phyloP scores from a whole-genome alignment of 2,888 invertebrate genomes.

The Hirtodrosophila histrioides region DNA sequence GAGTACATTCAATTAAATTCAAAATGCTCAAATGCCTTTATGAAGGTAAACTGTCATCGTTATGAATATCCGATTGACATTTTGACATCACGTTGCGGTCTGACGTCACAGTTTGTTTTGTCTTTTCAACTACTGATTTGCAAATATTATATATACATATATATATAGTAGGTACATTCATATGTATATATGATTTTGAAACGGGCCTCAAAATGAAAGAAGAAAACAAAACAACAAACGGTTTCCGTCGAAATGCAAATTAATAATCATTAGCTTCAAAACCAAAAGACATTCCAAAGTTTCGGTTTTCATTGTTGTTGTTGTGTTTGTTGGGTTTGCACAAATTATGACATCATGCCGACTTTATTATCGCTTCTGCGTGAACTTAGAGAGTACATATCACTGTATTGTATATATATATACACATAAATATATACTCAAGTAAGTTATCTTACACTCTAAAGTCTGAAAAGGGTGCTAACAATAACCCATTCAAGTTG shows the following conservation, averaged over 20 bases:
- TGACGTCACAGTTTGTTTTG: conserved; percentile 22
- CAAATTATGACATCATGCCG: conserved; percentile 68
- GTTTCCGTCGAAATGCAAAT: conserved; percentile 59
- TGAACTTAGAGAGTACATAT: conserved; percentile 57
- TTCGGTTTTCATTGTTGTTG: conserved; percentile 30
- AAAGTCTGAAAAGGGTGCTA: not conserved
- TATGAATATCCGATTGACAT: conserved; percentile 37
- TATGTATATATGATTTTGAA: conserved; percentile 13
- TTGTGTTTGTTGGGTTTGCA: conserved; percentile 47
- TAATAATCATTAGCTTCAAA: conserved; percentile 52
- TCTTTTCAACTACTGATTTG: conserved; percentile 13
- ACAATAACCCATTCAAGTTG: conserved; percentile 15
- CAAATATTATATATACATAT: not conserved
- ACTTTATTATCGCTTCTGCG: conserved; percentile 69
- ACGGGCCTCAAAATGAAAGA: conserved; percentile 13
- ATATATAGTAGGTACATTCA: not conserved
- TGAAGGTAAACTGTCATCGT: conserved; percentile 17
- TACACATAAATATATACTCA: conserved; percentile 6
- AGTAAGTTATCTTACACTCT: conserved; percentile 15
- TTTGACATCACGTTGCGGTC: conserved; percentile 34
- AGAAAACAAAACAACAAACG: conserved; percentile 9
- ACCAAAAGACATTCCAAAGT: conserved; percentile 42
- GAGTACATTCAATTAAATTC: conserved; percentile 6
- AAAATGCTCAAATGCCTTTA: conserved; percentile 5
- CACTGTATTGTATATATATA: conserved; percentile 3